phyloP scores from a whole-genome alignment of 2,888 invertebrate species.

The Saturnia pavonia region DNA sequence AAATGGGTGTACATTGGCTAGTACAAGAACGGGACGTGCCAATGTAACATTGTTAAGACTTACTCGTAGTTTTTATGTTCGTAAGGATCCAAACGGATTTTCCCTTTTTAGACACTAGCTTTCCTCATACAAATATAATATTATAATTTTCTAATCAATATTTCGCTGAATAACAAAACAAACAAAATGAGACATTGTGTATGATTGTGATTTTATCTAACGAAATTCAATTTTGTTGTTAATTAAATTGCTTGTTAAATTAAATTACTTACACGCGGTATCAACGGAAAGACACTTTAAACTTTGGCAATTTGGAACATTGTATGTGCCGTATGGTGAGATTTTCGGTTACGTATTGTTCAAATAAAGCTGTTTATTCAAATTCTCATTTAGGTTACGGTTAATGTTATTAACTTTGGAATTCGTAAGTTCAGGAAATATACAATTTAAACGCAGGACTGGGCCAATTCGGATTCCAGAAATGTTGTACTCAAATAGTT shows the following conservation, averaged over 20 bases:
- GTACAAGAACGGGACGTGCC: background rate
- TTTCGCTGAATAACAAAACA: background rate
- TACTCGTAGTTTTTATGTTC: no score
- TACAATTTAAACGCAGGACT: background rate
- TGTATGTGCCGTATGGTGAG: background rate
- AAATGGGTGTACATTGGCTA: background rate
- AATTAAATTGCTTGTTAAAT: constrained; percentile 3
- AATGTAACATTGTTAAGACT: background rate
- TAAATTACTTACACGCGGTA: constrained; percentile 9
- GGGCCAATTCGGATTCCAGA: background rate
- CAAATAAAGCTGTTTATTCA: constrained; percentile 9
- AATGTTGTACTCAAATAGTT: background rate
- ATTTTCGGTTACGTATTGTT: constrained; percentile 11
- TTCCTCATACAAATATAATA: background rate
- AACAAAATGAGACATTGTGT: background rate
- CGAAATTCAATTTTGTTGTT: background rate
- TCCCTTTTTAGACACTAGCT: background rate
- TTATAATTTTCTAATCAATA: background rate
- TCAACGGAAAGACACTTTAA: constrained; percentile 15
- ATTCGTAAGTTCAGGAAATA: background rate
- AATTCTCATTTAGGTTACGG: background rate
- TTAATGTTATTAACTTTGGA: background rate
- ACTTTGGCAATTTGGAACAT: constrained; percentile 20
- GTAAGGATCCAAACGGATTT: background rate
- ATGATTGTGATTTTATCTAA: background rate